These are phyloP conservation scores for Platichthys flesus DNA, from an alignment of 2,113 vertebrate species.

Conservation along the genomic window DNA sequence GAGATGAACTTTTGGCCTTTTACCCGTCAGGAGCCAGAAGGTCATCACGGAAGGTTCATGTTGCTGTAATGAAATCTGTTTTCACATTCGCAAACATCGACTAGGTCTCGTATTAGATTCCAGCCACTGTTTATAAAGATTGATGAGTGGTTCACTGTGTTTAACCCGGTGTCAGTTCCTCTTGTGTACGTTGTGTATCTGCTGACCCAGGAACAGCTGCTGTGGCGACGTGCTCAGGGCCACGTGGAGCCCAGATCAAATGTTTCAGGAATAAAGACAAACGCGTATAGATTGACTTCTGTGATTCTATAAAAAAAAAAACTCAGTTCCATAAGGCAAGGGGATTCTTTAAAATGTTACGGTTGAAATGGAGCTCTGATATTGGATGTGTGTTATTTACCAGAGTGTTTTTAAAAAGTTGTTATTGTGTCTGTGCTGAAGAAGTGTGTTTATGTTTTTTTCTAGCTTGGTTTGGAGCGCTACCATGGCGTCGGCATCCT, in stretches of 20 bases:
- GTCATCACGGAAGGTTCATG: not conserved
- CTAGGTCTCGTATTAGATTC: not conserved
- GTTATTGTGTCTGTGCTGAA: not conserved
- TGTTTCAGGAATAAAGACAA: not conserved
- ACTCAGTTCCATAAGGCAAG: not conserved
- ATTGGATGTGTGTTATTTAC: no score
- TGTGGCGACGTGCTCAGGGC: not conserved
- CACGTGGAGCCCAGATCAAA: not conserved
- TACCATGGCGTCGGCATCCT: slow-evolving; percentile 93
- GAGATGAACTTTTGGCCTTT: not conserved
- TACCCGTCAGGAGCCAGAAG: not conserved
- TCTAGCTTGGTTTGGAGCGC: slow-evolving; percentile 90
- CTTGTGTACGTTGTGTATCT: not conserved
- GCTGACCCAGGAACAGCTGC: slow-evolving; percentile 2
- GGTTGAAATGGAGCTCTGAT: no score
- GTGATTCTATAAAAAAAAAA: not conserved
- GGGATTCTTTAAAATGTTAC: not conserved
- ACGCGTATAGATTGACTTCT: not conserved
- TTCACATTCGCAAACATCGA: not conserved
- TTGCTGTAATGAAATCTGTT: not conserved
- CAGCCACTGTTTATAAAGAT: not conserved
- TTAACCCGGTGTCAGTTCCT: slow-evolving; percentile 1
- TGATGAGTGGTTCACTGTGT: not conserved
- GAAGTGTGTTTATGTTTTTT: slow-evolving; percentile 42
- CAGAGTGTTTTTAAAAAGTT: not conserved